Percentiles rank a stretch among this genome's conserved stretches.
Conservation (phyloP, 2,113 vertebrate genomes). For the Zeus faber region DNA sequence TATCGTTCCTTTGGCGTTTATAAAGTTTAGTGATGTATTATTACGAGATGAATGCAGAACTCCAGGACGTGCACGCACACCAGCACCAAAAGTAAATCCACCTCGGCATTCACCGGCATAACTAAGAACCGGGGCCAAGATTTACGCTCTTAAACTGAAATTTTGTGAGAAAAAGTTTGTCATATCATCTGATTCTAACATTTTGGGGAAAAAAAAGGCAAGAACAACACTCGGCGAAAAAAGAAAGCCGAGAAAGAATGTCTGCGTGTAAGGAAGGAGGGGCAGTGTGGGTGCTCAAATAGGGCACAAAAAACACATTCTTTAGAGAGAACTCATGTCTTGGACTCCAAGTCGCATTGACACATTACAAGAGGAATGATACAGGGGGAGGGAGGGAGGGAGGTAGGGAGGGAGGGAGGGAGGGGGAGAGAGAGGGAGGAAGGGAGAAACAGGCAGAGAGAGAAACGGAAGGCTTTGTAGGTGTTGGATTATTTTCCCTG, state of each 20-base stretch:
- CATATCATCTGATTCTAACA: conserved; percentile 9
- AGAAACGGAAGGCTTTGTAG: too few relatives aligned
- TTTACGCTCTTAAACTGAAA: too few relatives aligned
- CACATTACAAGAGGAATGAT: conserved; percentile 68
- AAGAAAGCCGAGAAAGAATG: conserved; percentile 60
- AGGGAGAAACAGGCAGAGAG: neutral
- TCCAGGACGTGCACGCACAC: too few relatives aligned
- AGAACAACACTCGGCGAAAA: conserved; percentile 41
- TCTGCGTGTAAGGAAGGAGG: conserved; percentile 43
- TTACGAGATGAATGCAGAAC: too few relatives aligned
- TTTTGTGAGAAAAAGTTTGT: conserved; percentile 15
- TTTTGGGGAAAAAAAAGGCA: too few relatives aligned
- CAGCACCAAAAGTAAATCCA: too few relatives aligned
- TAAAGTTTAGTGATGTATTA: too few relatives aligned
- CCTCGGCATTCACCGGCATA: too few relatives aligned
- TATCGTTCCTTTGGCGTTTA: too few relatives aligned
- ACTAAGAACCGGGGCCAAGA: too few relatives aligned
- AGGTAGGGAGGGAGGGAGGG: conserved; percentile 12
- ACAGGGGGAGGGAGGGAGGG: conserved; percentile 44
- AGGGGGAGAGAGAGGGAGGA: conserved; percentile 5
- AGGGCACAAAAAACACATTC: conserved; percentile 71
- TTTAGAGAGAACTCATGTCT: conserved; percentile 75
- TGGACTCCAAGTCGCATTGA: conserved; percentile 71
- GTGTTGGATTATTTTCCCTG: too few relatives aligned
- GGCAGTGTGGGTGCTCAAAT: conserved; percentile 44